These are phyloP conservation scores for Panagrolaimus sp. DNA, from an alignment of 1,140 invertebrate species.

Conservation along the genomic window DNA sequence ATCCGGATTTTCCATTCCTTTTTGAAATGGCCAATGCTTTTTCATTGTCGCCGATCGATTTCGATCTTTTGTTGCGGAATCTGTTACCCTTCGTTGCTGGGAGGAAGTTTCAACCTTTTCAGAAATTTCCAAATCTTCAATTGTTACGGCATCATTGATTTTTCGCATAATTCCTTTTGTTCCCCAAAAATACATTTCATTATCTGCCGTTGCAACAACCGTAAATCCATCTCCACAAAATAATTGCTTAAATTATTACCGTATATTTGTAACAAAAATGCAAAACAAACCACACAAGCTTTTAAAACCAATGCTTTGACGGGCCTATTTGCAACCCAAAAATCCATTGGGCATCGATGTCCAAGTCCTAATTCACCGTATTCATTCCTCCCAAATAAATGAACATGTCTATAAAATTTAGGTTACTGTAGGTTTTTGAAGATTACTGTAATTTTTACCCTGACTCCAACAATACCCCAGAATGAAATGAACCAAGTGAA, in stretches of 20 bases:
- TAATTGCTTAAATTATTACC: constrained; percentile 62
- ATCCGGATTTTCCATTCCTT: background rate
- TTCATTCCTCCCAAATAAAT: constrained; percentile 68
- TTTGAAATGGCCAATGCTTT: constrained; percentile 12
- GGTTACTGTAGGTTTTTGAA: no score
- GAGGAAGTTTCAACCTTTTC: background rate
- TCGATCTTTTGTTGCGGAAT: background rate
- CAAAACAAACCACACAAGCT: constrained; percentile 62
- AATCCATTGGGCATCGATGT: constrained; percentile 59
- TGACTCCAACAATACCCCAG: constrained; percentile 67
- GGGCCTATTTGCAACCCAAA: constrained; percentile 60
- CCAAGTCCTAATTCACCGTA: constrained; percentile 66
- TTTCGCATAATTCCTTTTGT: constrained; percentile 56
- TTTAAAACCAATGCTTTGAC: constrained; percentile 65
- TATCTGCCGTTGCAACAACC: constrained; percentile 67
- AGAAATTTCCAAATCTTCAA: background rate
- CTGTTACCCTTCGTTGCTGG: background rate
- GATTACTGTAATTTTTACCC: constrained; percentile 57
- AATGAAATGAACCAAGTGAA: constrained; percentile 44
- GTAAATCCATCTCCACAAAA: constrained; percentile 69
- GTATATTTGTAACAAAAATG: background rate
- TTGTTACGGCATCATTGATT: background rate
- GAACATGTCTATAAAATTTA: constrained; percentile 60
- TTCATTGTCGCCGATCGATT: background rate
- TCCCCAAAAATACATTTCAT: constrained; percentile 71